Evolutionary conservation across 2,888 invertebrate genomes (phyloP).

Genomic region (Heliconius sara): DNA sequence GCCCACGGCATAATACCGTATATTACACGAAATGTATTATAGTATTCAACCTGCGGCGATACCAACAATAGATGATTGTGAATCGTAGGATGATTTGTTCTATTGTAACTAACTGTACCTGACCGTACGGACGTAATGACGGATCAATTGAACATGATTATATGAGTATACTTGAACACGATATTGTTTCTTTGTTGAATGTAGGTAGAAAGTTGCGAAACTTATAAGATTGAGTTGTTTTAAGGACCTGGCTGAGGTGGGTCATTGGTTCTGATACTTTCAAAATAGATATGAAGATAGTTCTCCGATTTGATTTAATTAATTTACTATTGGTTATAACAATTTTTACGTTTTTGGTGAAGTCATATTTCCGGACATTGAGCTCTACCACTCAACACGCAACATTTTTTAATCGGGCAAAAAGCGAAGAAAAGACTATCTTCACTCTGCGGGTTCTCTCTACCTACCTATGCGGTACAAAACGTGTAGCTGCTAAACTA

Average conservation of each 20-base stretch:
- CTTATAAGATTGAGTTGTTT: background rate
- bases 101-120: conserved; percentile 54
- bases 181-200: conserved; percentile 33
- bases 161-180: conserved; percentile 49
- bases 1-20: conserved; percentile 13
- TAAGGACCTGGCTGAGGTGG: background rate
- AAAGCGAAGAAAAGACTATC: too few species aligned
- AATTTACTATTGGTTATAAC: too few species aligned
- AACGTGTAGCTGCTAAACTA: background rate
- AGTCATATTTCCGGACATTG: too few species aligned
- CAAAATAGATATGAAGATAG: too few species aligned
- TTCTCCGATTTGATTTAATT: too few species aligned
- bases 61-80: conserved; percentile 54
- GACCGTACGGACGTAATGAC: conserved; percentile 50
- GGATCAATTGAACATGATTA: conserved; percentile 54
- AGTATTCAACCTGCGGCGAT: conserved; percentile 43
- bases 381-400: too few species aligned
- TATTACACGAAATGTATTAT: background rate
- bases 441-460: too few species aligned
- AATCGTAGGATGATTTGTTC: conserved; percentile 56
- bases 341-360: too few species aligned
- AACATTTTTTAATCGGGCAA: too few species aligned
- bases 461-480: too few species aligned
- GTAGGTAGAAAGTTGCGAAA: conserved; percentile 19
- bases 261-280: too few species aligned